phyloP scores from a whole-genome alignment of 1,140 invertebrate species.

The Piezodorus guildinii region DNA sequence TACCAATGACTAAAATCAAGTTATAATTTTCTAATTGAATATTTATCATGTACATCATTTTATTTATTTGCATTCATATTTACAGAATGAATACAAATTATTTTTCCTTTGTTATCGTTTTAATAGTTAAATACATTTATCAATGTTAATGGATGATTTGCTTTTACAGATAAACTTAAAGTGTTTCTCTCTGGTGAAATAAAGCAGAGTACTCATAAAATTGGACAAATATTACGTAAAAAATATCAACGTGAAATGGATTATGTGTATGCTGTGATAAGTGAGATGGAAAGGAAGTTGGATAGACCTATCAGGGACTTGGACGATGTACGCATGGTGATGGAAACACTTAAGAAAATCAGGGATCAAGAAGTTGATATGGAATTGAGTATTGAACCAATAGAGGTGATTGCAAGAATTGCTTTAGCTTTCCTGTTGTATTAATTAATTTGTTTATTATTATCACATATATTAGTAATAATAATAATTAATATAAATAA shows the following conservation, averaged over 20 bases:
- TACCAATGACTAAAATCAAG: no score
- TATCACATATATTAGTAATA: no score
- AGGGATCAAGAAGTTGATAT: conserved; percentile 90
- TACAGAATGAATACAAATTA: neutral
- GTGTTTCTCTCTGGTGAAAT: conserved; percentile 74
- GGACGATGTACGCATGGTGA: conserved; percentile 84
- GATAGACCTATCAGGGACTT: conserved; percentile 78
- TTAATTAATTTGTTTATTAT: no score
- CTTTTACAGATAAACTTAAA: conserved; percentile 66
- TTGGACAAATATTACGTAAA: conserved; percentile 80
- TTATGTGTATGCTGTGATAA: conserved; percentile 84
- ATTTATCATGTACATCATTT: no score
- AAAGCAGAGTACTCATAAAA: conserved; percentile 60
- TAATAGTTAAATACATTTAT: conserved; percentile 4
- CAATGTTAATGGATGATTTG: neutral
- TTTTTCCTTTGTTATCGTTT: neutral
- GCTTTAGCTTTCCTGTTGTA: no score
- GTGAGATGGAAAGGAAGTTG: conserved; percentile 78
- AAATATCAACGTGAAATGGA: conserved; percentile 91
- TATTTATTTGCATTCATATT: no score
- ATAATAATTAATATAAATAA: no score
- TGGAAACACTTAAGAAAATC: conserved; percentile 88
- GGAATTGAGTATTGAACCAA: conserved; percentile 84
- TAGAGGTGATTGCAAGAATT: conserved; percentile 52
- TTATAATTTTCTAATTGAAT: no score